Base-by-base conservation (phyloP, 1,140 invertebrate species). In the Drosophila subobscura region DNA sequence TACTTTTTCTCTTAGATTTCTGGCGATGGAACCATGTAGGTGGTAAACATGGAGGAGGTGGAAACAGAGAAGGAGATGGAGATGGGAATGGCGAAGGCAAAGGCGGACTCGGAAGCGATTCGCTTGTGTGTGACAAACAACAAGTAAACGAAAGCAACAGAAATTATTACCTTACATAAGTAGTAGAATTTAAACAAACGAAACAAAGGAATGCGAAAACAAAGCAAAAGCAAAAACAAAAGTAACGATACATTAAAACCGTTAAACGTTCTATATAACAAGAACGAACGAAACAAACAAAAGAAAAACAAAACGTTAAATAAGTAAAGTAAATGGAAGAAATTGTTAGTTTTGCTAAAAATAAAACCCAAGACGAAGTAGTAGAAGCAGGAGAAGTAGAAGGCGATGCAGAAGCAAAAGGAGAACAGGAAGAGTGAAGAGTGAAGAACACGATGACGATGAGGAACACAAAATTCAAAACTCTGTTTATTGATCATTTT, bases 121-220 rank as follows among this genome's bases (percentile, higher is more conserved):
- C 66, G 44, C 56, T 77, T 45, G 46, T 68, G 53, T 45, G 46
- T 68, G 53, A 55, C 68, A 63, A 37, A 44, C 29, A 57, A 57
- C 66, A 47, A 56, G 78, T 56, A 75, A 73, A 65, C 83, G 74
- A 86, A 83, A 86, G 84, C 84, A 89, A 86, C 66, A 86, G 83
- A 86, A 88, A 86, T 86, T 86, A 86, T 83, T 88, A 83, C 65
- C 85, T 88, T 83, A 86, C 75, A 86, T 86, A 86, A 88, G 79
- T 88, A 88, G 83, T 88, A 88, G 83, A 88, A 88, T 88, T 88
- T 84, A 86, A 83, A 50, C 25, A 76, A 74, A 52, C 22, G 40
- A 45, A 58, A 33, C 20, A 63, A 52, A 58, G 44, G 41, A 53
- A 57, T 47, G 52, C 42, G 54, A 71, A 56, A 67, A 52, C 52